Conservation (phyloP, 2,888 invertebrate species). For the Strigamia transsilvanica region DNA sequence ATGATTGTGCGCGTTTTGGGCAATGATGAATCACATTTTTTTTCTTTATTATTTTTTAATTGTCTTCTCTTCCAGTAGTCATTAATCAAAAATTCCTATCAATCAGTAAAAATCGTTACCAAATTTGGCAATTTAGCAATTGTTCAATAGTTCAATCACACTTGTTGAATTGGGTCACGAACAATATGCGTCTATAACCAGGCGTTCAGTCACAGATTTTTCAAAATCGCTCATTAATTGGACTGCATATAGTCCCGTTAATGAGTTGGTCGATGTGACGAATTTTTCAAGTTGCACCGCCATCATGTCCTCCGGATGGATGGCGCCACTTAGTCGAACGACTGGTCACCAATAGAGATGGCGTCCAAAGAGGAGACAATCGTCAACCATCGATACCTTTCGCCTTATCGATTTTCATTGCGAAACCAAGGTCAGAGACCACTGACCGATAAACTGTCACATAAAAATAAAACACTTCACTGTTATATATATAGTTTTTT, state of each 20-base stretch:
- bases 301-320: not conserved
- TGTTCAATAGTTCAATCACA: no score
- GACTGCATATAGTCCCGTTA: not conserved
- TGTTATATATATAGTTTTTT: not conserved
- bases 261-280: not conserved
- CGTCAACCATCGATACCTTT: conserved; percentile 26
- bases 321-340: conserved; percentile 26
- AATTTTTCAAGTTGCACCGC: not conserved
- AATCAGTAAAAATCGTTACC: no score
- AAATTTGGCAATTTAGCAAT: no score
- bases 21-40: not conserved
- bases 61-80: not conserved
- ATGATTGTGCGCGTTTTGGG: not conserved
- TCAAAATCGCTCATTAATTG: no score
- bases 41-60: not conserved
- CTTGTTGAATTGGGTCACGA: no score
- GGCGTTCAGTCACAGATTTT: no score
- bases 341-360: not conserved
- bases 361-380: conserved; percentile 5
- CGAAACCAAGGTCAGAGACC: not conserved
- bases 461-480: conserved; percentile 4
- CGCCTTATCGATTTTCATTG: conserved; percentile 17
- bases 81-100: no score
- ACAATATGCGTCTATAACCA: no score
- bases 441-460: not conserved